Evolutionary conservation across 2,113 vertebrate genomes (phyloP).

Genomic region (Pterocles burchelli): DNA sequence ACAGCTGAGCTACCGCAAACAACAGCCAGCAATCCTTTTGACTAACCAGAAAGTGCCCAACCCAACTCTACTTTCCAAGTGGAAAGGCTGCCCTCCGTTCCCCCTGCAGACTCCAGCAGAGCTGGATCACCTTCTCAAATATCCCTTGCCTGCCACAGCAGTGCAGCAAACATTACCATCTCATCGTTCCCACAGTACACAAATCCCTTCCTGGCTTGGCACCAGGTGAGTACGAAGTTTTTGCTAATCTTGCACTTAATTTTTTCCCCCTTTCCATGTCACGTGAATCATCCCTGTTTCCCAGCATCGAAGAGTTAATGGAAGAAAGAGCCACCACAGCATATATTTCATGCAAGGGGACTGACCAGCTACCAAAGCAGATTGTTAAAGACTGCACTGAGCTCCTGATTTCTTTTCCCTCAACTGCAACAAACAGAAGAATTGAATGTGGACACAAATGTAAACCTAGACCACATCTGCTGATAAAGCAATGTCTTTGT

Average conservation of each 20-base stretch:
- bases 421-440: background rate
- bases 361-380: constrained; percentile 42
- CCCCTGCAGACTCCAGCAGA: background rate
- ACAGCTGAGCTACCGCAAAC: constrained; percentile 3
- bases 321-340: constrained; percentile 3
- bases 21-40: background rate
- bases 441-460: constrained; percentile 2
- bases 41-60: constrained; percentile 11
- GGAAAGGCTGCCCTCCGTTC: background rate
- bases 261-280: background rate
- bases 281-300: background rate
- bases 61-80: background rate
- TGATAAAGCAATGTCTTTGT: constrained; percentile 61
- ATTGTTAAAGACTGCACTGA: background rate
- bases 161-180: background rate
- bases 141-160: background rate
- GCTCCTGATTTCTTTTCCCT: constrained; percentile 9
- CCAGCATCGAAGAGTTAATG: constrained; percentile 36
- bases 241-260: background rate
- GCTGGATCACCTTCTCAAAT: background rate
- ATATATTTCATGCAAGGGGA: constrained; percentile 5
- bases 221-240: background rate
- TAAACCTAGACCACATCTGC: constrained; percentile 49
- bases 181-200: background rate
- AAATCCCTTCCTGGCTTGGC: background rate